Evolutionary conservation across 1,140 invertebrate species (phyloP).

Genomic region (Thaumatotibia leucotreta): DNA sequence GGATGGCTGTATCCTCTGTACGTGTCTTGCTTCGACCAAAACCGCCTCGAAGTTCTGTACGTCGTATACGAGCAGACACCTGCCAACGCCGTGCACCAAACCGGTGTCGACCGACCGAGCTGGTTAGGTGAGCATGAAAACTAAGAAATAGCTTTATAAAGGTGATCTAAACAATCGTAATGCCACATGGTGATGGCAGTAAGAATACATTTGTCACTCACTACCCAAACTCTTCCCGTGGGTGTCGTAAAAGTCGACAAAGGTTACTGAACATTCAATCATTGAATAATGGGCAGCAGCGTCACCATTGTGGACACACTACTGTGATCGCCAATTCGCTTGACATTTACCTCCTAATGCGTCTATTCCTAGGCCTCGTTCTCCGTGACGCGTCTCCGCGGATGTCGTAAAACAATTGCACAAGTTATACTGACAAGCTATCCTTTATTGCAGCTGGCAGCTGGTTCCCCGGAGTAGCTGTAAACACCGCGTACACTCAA

Average conservation of each 20-base stretch:
- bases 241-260: too few relatives aligned
- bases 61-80: slow-evolving; percentile 54
- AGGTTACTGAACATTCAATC: too few relatives aligned
- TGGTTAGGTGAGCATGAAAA: slow-evolving; percentile 55
- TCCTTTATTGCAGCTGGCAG: slow-evolving; percentile 42
- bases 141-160: not conserved
- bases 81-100: slow-evolving; percentile 48
- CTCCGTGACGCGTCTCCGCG: not conserved
- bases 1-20: slow-evolving; percentile 49
- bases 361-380: too few relatives aligned
- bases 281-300: too few relatives aligned
- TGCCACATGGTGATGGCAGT: too few relatives aligned
- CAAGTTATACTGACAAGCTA: not conserved
- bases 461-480: slow-evolving; percentile 53
- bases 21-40: slow-evolving; percentile 58
- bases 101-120: slow-evolving; percentile 47
- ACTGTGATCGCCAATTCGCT: too few relatives aligned
- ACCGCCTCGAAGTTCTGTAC: slow-evolving; percentile 58
- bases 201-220: too few relatives aligned
- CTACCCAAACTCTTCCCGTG: too few relatives aligned
- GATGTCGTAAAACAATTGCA: not conserved
- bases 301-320: too few relatives aligned
- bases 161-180: too few relatives aligned
- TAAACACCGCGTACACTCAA: slow-evolving; percentile 58
- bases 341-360: too few relatives aligned